These are phyloP conservation scores for Chlorospingus flavigularis DNA, from an alignment of 2,797 vertebrate species.

Conservation along the genomic window DNA sequence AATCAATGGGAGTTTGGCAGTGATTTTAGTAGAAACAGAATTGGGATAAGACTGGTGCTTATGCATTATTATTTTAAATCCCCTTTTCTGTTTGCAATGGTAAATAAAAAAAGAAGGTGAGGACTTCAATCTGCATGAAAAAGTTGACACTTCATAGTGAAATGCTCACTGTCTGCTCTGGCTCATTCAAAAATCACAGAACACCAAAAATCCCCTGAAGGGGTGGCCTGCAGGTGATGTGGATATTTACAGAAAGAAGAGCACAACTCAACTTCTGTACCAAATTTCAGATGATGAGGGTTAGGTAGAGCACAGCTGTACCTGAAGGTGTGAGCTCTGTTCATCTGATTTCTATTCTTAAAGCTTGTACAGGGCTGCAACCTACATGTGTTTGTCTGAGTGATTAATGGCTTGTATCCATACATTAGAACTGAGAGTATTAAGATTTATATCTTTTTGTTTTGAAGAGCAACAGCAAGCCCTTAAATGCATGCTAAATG, in stretches of 20 bases:
- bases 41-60: background rate
- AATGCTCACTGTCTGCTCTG: background rate
- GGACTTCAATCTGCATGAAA: background rate
- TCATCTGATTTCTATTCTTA: slow-evolving; percentile 75
- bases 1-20: background rate
- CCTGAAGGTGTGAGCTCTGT: slow-evolving; percentile 77
- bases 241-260: slow-evolving; percentile 46
- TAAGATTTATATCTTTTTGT: slow-evolving; percentile 64
- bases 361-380: slow-evolving; percentile 78
- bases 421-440: slow-evolving; percentile 53
- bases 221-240: background rate
- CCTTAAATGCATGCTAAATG: slow-evolving; percentile 17
- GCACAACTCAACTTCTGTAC: slow-evolving; percentile 68
- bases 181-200: background rate
- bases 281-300: slow-evolving; percentile 27
- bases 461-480: slow-evolving; percentile 47
- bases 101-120: background rate
- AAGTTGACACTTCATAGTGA: background rate
- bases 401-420: slow-evolving; percentile 67
- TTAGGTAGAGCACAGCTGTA: slow-evolving; percentile 70
- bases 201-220: background rate
- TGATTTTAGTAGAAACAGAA: background rate
- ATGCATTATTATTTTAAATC: background rate
- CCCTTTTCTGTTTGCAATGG: background rate
- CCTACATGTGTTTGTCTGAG: slow-evolving; percentile 73